Evolutionary conservation across 2,113 vertebrate species (phyloP).

Genomic region (Gasterosteus aculeatus): DNA sequence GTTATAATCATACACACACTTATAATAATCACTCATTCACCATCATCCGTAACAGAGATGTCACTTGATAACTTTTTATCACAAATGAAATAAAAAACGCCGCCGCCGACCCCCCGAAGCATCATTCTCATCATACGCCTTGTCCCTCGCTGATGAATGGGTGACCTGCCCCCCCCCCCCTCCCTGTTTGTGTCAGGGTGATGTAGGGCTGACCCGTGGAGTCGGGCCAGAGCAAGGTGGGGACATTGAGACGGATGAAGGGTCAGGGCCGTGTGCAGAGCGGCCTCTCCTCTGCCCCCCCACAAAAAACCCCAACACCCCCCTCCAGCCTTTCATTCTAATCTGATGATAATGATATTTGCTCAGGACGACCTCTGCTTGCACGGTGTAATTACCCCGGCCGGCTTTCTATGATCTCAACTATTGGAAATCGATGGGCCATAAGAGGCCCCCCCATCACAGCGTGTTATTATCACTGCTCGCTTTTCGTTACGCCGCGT

Average conservation of each 20-base stretch:
- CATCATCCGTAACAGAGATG: too few species aligned
- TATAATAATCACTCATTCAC: too few species aligned
- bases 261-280: conserved; percentile 54
- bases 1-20: not conserved
- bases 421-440: conserved; percentile 84
- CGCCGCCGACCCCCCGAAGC: conserved; percentile 34
- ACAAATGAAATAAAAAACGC: too few species aligned
- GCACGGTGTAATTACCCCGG: conserved; percentile 79
- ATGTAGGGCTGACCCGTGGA: conserved; percentile 68
- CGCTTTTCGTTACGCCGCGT: conserved; percentile 71
- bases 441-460: conserved; percentile 80
- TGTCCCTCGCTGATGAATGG: conserved; percentile 72
- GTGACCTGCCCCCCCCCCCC: conserved; percentile 24
- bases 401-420: conserved; percentile 75
- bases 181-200: conserved; percentile 51
- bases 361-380: conserved; percentile 80
- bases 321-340: conserved; percentile 73
- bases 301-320: conserved; percentile 64
- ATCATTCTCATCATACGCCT: conserved; percentile 62
- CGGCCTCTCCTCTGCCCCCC: conserved; percentile 60
- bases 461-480: conserved; percentile 78
- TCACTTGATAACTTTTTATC: too few species aligned
- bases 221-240: conserved; percentile 43
- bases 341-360: conserved; percentile 85
- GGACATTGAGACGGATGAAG: conserved; percentile 68